These are phyloP conservation scores for Ectropis grisescens DNA, from an alignment of 1,140 invertebrate genomes.

Conservation along the genomic window DNA sequence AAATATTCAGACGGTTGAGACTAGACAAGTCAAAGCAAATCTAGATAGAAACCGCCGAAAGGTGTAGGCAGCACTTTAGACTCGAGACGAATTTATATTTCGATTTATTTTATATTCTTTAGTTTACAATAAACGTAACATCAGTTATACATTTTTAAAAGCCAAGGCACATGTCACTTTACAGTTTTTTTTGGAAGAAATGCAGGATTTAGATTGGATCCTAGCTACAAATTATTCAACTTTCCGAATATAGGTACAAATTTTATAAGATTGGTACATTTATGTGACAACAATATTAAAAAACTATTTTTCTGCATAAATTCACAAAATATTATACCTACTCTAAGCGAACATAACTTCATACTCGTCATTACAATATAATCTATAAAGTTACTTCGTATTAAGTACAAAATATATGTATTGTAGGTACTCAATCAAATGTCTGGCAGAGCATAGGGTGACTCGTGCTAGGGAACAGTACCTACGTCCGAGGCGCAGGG, in stretches of 20 bases:
- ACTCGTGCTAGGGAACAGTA: too few species aligned
- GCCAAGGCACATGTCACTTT: constrained; percentile 60
- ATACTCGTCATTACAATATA: constrained; percentile 53
- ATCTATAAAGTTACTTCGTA: constrained; percentile 59
- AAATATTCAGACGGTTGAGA: too few species aligned
- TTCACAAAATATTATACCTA: constrained; percentile 66
- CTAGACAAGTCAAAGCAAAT: too few species aligned
- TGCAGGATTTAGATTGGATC: constrained; percentile 65
- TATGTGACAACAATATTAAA: constrained; percentile 69
- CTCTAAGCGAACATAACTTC: constrained; percentile 63
- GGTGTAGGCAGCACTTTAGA: constrained; percentile 30
- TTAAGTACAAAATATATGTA: constrained; percentile 49
- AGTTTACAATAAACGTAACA: constrained; percentile 40
- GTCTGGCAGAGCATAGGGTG: constrained; percentile 2
- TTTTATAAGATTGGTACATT: constrained; percentile 66
- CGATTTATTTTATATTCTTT: constrained; percentile 26
- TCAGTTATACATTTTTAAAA: constrained; percentile 50
- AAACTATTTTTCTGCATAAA: constrained; percentile 69
- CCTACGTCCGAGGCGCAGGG: background rate
- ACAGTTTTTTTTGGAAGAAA: constrained; percentile 51
- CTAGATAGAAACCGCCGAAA: too few species aligned
- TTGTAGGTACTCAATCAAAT: constrained; percentile 27
- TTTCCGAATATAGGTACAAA: constrained; percentile 68
- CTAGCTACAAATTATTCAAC: constrained; percentile 68
- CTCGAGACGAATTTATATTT: constrained; percentile 20